Conservation (phyloP, 2,113 vertebrate genomes). For the Gnathonemus echidnorhynchus region DNA sequence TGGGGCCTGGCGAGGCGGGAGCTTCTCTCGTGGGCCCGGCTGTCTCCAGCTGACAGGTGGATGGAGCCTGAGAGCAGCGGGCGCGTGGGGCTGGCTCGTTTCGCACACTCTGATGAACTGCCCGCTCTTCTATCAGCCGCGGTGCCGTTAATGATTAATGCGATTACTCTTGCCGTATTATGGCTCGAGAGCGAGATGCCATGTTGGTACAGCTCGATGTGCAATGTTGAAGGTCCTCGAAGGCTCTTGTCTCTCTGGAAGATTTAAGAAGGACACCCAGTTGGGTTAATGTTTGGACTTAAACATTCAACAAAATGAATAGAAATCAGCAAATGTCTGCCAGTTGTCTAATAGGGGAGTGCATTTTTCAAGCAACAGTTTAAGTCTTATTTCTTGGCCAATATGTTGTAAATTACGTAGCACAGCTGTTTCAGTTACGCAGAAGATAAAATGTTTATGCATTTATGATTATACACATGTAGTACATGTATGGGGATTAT, state of each 20-base stretch:
- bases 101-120: constrained; percentile 9
- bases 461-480: not conserved
- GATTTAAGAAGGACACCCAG: not conserved
- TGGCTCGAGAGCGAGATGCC: not conserved
- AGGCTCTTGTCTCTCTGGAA: not conserved
- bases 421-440: not conserved
- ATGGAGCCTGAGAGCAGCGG: not conserved
- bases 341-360: not conserved
- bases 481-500: not conserved
- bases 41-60: constrained; percentile 16
- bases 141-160: not conserved
- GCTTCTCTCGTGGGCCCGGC: not conserved
- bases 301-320: not conserved
- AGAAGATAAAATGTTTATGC: not conserved
- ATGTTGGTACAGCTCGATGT: not conserved
- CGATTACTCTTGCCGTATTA: not conserved
- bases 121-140: not conserved
- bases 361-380: not conserved
- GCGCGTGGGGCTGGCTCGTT: not conserved
- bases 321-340: not conserved
- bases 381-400: not conserved
- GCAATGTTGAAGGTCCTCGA: not conserved
- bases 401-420: not conserved
- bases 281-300: not conserved
- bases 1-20: constrained; percentile 17